phyloP scores from a whole-genome alignment of 92 coral and sea anemone genomes.

The Anthopleura xanthogrammica region DNA sequence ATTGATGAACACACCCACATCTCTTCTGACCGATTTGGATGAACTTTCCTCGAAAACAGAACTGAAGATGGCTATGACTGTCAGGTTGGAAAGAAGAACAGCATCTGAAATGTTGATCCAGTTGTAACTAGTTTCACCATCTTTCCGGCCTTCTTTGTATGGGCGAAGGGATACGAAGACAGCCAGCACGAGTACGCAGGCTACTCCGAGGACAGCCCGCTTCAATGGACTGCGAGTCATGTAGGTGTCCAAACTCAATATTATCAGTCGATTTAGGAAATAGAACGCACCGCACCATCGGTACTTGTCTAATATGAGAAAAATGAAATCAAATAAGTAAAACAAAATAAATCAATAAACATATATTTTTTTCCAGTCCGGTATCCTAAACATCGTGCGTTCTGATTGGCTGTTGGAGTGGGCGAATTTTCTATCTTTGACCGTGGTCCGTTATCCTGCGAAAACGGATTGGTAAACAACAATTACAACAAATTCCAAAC shows the following conservation, averaged over 20 bases:
- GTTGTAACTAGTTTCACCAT: conserved; percentile 35
- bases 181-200: conserved; percentile 57
- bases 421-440: too few species aligned
- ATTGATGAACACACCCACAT: conserved; percentile 16
- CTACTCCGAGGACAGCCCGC: conserved; percentile 60
- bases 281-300: conserved; percentile 96
- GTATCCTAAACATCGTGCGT: too few species aligned
- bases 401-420: too few species aligned
- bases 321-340: too few species aligned
- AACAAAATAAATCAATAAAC: too few species aligned
- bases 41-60: conserved; percentile 21
- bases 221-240: conserved; percentile 51
- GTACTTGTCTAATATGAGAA: conserved; percentile 44
- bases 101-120: conserved; percentile 64
- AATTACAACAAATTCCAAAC: too few species aligned
- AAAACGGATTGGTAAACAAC: too few species aligned
- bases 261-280: conserved; percentile 54
- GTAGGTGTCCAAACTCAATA: conserved; percentile 49
- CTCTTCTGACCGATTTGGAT: neutral
- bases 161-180: conserved; percentile 68
- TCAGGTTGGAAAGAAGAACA: conserved; percentile 53
- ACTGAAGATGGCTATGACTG: conserved; percentile 51
- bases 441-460: too few species aligned
- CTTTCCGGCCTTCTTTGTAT: conserved; percentile 54
- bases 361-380: too few species aligned